Conservation (phyloP, 35 echinoderm and acorn worm species). For the Eucidaris tribuloides region DNA sequence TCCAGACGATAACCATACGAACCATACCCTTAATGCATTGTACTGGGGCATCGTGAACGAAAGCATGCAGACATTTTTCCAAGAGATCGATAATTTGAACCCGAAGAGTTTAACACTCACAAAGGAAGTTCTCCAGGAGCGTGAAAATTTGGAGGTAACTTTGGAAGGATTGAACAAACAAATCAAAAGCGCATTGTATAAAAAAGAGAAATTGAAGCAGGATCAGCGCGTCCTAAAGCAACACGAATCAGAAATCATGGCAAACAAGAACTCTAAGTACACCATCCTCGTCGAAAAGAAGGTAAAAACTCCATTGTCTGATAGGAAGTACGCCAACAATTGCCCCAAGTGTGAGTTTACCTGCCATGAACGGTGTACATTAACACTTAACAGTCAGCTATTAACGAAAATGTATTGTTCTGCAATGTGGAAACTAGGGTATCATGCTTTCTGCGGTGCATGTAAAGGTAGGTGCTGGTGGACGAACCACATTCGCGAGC, state of each 20-base stretch:
- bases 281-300: neutral
- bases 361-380: constrained; percentile 32
- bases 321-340: constrained; percentile 20
- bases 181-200: constrained; percentile 2
- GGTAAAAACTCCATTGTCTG: neutral
- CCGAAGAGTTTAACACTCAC: constrained; percentile 27
- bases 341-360: constrained; percentile 14
- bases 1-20: neutral
- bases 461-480: constrained; percentile 39
- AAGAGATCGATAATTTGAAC: neutral
- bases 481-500: constrained; percentile 50
- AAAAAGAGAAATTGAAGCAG: neutral
- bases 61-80: constrained; percentile 35
- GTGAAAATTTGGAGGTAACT: neutral
- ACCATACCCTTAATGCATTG: constrained; percentile 45
- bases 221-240: constrained; percentile 30
- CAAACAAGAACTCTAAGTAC: constrained; percentile 27
- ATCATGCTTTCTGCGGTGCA: neutral
- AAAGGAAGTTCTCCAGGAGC: constrained; percentile 32
- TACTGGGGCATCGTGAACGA: constrained; percentile 63
- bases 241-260: constrained; percentile 32
- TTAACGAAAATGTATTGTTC: too few relatives aligned
- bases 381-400: neutral
- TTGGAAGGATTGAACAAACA: constrained; percentile 18
- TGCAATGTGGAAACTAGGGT: too few relatives aligned